Percentiles rank a stretch among this genome's conserved stretches.
These are phyloP conservation scores for Pitta sordida DNA, from an alignment of 2,113 vertebrate species.

Conservation along the genomic window DNA sequence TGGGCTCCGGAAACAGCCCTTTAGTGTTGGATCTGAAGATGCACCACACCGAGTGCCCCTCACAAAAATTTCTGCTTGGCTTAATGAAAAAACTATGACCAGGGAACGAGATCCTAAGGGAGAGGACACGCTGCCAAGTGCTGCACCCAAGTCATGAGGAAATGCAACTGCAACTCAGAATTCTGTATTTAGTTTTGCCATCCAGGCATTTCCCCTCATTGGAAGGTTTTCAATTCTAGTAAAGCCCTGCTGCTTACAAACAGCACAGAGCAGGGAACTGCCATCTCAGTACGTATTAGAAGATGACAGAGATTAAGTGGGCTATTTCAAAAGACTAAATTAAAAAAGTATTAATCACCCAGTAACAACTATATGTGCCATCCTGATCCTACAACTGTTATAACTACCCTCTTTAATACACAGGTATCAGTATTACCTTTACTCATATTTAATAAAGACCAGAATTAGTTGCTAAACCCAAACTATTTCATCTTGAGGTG, in stretches of 20 bases:
- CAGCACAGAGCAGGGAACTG: neutral
- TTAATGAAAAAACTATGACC: neutral
- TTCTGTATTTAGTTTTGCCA: neutral
- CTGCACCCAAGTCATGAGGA: neutral
- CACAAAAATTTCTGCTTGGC: neutral
- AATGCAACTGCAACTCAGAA: neutral
- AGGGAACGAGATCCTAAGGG: neutral
- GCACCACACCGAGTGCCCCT: rapidly evolving
- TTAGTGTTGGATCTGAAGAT: no score
- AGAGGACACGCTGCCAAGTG: neutral
- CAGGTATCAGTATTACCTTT: neutral
- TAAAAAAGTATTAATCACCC: neutral
- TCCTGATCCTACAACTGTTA: neutral
- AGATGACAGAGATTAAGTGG: neutral
- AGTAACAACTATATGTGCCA: neutral
- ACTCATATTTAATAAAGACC: neutral
- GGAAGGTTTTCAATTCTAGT: neutral
- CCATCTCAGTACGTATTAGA: neutral
- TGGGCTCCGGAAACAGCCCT: neutral
- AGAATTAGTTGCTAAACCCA: neutral
- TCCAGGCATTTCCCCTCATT: neutral
- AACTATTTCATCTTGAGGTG: neutral
- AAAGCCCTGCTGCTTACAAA: neutral
- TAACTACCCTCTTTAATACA: neutral
- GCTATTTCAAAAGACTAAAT: neutral